Evolutionary conservation across 2,888 invertebrate genomes (phyloP).

Genomic region (Cantharis rufa): DNA sequence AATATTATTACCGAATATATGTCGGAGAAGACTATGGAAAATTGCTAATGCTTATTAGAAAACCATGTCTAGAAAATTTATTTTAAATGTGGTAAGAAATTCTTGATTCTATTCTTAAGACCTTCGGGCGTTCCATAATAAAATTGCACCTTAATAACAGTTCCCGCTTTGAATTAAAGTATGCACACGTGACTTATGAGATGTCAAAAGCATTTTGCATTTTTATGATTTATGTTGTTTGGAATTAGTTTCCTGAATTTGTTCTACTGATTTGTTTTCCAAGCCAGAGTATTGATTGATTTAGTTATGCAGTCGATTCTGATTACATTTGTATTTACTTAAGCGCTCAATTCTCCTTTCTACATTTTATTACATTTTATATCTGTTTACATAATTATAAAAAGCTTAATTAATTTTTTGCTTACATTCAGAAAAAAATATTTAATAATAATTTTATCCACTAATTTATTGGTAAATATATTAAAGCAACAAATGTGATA

Average conservation of each 20-base stretch:
- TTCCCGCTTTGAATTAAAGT: constrained; percentile 38
- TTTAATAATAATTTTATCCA: background rate
- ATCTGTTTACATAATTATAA: constrained; percentile 29
- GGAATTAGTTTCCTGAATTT: constrained; percentile 54
- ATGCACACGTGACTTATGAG: constrained; percentile 51
- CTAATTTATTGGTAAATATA: background rate
- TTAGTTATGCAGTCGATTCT: constrained; percentile 39
- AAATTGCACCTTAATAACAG: constrained; percentile 38
- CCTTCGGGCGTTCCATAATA: constrained; percentile 24
- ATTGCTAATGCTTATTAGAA: constrained; percentile 7
- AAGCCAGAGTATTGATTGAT: constrained; percentile 47
- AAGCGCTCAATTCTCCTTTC: constrained; percentile 32
- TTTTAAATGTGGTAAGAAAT: constrained; percentile 11
- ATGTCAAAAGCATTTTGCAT: constrained; percentile 53
- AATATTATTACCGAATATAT: background rate
- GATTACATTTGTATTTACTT: constrained; percentile 37
- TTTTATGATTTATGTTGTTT: constrained; percentile 53
- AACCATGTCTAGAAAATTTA: constrained; percentile 27
- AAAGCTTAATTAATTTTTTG: constrained; percentile 8
- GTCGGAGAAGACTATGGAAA: background rate
- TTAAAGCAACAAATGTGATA: background rate
- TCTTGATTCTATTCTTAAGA: constrained; percentile 25
- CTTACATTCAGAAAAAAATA: constrained; percentile 5
- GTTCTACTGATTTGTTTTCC: constrained; percentile 51
- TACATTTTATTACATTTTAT: constrained; percentile 26